phyloP scores from a whole-genome alignment of 2,797 vertebrate genomes.

The Novumbra hubbsi region DNA sequence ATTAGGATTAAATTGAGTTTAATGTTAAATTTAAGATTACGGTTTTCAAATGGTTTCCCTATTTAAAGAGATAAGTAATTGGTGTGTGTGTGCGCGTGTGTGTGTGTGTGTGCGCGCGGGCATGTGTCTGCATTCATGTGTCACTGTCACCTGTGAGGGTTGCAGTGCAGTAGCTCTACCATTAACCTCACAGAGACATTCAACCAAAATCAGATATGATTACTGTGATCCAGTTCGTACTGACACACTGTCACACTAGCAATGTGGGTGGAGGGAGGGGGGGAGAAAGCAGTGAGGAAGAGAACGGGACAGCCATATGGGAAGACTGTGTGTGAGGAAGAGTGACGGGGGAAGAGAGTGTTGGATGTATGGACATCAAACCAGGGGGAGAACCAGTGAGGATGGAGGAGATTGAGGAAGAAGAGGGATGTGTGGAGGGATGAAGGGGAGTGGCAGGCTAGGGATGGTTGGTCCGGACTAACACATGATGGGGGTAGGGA shows the following conservation, averaged over 20 bases:
- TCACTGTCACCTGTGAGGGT: not conserved
- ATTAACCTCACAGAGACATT: not conserved
- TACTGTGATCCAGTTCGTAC: not conserved
- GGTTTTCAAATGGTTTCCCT: too few species aligned
- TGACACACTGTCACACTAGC: not conserved
- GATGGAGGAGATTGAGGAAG: not conserved
- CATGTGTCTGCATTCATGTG: not conserved
- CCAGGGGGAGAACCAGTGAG: not conserved
- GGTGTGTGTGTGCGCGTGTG: not conserved
- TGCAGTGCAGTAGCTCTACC: not conserved
- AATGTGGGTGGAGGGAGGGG: not conserved
- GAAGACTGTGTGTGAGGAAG: not conserved
- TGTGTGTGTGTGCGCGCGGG: not conserved
- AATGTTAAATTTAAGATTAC: too few species aligned
- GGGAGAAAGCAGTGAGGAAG: not conserved
- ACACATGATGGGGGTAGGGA: not conserved
- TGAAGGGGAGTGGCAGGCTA: too few species aligned
- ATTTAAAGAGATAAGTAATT: too few species aligned
- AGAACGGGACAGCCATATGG: not conserved
- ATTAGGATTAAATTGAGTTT: too few species aligned
- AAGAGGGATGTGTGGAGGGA: not conserved
- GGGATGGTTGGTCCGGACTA: conserved; percentile 2
- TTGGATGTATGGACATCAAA: not conserved
- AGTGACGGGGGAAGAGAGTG: not conserved
- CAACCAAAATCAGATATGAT: not conserved